Percentiles rank a stretch among this genome's conserved stretches.
Evolutionary conservation across 2,797 vertebrate genomes (phyloP).

Genomic region (Takifugu rubripes): DNA sequence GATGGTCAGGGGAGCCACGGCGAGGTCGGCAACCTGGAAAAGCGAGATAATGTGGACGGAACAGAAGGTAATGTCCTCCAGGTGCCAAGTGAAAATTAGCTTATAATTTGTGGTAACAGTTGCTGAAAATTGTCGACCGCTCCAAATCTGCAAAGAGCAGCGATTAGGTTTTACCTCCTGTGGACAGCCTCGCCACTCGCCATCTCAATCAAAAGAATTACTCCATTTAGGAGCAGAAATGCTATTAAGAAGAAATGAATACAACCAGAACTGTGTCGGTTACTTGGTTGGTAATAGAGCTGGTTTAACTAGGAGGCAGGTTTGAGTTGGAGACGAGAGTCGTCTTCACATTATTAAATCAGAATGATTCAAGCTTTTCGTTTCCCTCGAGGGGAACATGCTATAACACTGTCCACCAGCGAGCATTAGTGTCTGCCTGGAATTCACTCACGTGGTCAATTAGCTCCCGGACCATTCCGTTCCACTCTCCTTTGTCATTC

Average conservation of each 20-base stretch:
- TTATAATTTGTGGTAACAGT: background rate
- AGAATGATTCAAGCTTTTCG: background rate
- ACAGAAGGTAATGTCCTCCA: too few relatives aligned
- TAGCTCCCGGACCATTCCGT: conserved; percentile 96
- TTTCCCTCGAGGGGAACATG: too few relatives aligned
- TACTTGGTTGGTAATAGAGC: background rate
- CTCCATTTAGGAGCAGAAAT: background rate
- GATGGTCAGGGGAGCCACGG: conserved; percentile 94
- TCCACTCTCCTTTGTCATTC: conserved; percentile 98
- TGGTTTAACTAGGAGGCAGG: background rate
- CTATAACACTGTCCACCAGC: too few relatives aligned
- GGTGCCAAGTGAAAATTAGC: too few relatives aligned
- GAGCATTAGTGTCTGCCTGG: background rate
- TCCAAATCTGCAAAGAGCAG: background rate
- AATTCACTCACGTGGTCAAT: conserved; percentile 91
- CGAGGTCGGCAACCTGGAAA: conserved; percentile 89
- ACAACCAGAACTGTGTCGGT: too few relatives aligned
- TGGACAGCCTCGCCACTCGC: background rate
- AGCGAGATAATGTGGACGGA: background rate
- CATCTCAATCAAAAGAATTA: background rate
- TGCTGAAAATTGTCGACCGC: background rate
- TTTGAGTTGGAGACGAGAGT: background rate
- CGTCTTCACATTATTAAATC: background rate
- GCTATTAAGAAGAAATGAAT: background rate
- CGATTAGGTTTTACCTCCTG: background rate